Percentiles rank a stretch among this genome's conserved stretches.
These are phyloP conservation scores for Epizoanthus rinbou DNA, from an alignment of 92 coral and sea anemone species.

Conservation along the genomic window DNA sequence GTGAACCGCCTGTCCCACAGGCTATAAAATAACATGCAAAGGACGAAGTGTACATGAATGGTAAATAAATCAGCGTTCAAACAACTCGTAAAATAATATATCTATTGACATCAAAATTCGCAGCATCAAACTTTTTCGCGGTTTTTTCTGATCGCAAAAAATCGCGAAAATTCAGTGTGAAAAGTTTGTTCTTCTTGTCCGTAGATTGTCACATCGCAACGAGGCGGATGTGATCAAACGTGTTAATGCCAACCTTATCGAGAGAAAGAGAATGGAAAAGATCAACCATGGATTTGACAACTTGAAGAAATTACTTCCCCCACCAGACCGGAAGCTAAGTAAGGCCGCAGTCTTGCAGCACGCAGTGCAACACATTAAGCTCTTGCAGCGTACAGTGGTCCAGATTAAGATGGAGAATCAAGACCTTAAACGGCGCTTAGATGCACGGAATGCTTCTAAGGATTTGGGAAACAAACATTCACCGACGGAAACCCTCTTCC, in stretches of 20 bases:
- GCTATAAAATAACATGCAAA: too few species aligned
- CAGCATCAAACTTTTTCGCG: too few species aligned
- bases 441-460: neutral
- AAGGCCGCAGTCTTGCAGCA: conserved; percentile 88
- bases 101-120: too few species aligned
- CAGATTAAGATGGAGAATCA: conserved; percentile 72
- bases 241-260: conserved; percentile 84
- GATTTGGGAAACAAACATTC: neutral
- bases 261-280: conserved; percentile 86
- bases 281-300: conserved; percentile 79
- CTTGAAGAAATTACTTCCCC: conserved; percentile 83
- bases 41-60: too few species aligned
- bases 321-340: conserved; percentile 80
- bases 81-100: too few species aligned
- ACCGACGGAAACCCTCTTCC: neutral
- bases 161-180: too few species aligned
- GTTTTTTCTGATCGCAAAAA: too few species aligned
- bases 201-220: conserved; percentile 29
- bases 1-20: too few species aligned
- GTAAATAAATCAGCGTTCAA: too few species aligned
- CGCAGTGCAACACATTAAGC: conserved; percentile 82
- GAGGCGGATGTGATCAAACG: conserved; percentile 70
- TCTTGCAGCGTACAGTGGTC: conserved; percentile 74
- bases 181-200: neutral
- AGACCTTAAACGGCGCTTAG: conserved; percentile 22